These are phyloP conservation scores for Caenorhabditis inopinata DNA, from an alignment of 1,140 invertebrate genomes.

Conservation along the genomic window DNA sequence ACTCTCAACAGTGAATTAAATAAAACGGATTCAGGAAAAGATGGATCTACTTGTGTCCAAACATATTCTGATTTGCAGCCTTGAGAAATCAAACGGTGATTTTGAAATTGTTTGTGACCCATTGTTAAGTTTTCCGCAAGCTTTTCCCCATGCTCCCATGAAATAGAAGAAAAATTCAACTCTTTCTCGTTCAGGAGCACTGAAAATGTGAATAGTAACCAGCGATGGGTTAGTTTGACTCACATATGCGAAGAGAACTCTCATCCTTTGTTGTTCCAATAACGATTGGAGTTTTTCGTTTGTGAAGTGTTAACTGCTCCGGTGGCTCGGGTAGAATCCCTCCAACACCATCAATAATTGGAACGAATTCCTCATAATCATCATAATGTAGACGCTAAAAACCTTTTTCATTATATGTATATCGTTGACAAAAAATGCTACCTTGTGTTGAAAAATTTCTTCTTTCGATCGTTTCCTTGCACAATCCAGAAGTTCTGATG, in stretches of 20 bases:
- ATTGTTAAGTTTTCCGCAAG: constrained; percentile 60
- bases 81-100: constrained; percentile 61
- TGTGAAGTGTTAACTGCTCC: constrained; percentile 55
- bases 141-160: constrained; percentile 52
- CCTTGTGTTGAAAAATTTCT: constrained; percentile 61
- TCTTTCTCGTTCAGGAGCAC: constrained; percentile 63
- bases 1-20: constrained; percentile 61
- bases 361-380: constrained; percentile 64
- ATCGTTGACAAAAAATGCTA: constrained; percentile 37
- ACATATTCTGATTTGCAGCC: constrained; percentile 65
- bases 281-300: constrained; percentile 61
- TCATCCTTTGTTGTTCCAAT: constrained; percentile 63
- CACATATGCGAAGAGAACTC: constrained; percentile 58
- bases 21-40: constrained; percentile 51
- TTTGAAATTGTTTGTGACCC: constrained; percentile 57
- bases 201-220: constrained; percentile 45
- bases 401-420: neutral
- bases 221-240: neutral
- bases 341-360: constrained; percentile 62
- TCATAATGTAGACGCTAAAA: constrained; percentile 45
- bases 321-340: constrained; percentile 63
- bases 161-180: constrained; percentile 56
- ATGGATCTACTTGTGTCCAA: constrained; percentile 63
- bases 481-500: constrained; percentile 62
- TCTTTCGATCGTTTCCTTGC: constrained; percentile 64